A percentile compares a stretch with the other conserved stretches of the same genome.
These are phyloP conservation scores for Cyanocitta stelleri DNA, from an alignment of 2,113 vertebrate genomes.

Conservation along the genomic window DNA sequence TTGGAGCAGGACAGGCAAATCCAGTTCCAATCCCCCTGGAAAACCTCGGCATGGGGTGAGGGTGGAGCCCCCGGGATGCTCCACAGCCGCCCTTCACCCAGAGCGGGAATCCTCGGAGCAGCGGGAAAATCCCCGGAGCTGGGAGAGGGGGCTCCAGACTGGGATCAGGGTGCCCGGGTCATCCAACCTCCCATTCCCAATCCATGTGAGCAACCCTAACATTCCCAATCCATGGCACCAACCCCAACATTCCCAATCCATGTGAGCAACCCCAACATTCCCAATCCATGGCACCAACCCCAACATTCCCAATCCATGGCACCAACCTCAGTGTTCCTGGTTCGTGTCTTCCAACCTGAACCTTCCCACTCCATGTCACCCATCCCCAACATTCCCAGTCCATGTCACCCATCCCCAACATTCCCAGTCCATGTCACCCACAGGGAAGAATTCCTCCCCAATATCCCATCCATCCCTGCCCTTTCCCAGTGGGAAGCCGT, in stretches of 20 bases:
- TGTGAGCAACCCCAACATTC: too few relatives aligned
- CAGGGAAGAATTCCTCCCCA: background rate
- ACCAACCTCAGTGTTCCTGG: background rate
- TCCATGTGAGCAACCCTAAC: rapidly evolving
- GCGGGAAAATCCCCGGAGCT: background rate
- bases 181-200: background rate
- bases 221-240: background rate
- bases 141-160: background rate
- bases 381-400: background rate
- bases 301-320: background rate
- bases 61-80: rapidly evolving
- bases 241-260: background rate
- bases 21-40: background rate
- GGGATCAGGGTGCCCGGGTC: background rate
- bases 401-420: rapidly evolving
- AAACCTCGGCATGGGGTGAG: background rate
- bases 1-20: background rate
- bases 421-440: background rate
- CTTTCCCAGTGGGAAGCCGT: background rate
- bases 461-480: background rate
- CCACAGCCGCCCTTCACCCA: rapidly evolving
- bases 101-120: background rate
- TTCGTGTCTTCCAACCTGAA: too few relatives aligned
- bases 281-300: background rate
- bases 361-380: background rate